Percentiles rank a stretch among this genome's conserved stretches.
phyloP scores from a whole-genome alignment of 2,797 vertebrate species.

The Coendou prehensilis region DNA sequence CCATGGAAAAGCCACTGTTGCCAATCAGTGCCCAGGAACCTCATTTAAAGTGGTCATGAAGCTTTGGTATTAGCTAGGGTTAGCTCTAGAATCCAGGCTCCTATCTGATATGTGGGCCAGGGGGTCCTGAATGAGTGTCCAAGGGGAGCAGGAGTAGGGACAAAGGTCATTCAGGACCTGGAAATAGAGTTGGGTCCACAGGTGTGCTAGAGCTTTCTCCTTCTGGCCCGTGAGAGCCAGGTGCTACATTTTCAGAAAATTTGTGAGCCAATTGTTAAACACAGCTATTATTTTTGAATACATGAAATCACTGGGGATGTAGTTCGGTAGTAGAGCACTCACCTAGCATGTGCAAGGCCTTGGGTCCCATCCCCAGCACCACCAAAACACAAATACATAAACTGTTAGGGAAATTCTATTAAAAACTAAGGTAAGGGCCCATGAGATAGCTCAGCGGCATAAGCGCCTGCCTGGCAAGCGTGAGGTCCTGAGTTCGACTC shows the following conservation, averaged over 20 bases:
- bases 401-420: neutral
- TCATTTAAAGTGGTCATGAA: neutral
- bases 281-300: neutral
- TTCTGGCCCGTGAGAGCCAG: neutral
- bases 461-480: no score
- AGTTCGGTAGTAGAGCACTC: neutral
- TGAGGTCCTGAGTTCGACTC: no score
- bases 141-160: neutral
- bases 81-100: conserved; percentile 10
- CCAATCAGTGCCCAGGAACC: neutral
- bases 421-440: neutral
- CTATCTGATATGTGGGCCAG: neutral
- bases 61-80: neutral
- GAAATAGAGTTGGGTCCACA: neutral
- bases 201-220: neutral
- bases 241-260: conserved; percentile 23
- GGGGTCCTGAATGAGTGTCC: neutral
- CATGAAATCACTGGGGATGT: neutral
- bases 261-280: neutral
- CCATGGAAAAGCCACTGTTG: neutral
- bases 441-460: no score
- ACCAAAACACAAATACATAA: neutral
- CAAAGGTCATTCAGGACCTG: neutral
- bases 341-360: neutral
- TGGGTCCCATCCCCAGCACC: neutral